Conservation (phyloP, 2,888 invertebrate species). For the Eupithecia insigniata region DNA sequence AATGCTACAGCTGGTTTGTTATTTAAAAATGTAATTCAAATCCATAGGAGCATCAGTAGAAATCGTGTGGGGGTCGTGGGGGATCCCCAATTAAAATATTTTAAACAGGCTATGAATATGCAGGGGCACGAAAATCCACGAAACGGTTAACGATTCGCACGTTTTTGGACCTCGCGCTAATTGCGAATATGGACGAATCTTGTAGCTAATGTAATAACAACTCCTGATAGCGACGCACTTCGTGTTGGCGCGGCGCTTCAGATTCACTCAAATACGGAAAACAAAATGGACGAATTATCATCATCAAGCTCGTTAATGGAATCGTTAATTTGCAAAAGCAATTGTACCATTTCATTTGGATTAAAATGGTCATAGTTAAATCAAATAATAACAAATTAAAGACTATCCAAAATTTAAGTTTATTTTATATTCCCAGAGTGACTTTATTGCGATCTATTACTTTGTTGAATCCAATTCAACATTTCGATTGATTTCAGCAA, state of each 20-base stretch:
- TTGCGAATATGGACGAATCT: conserved; percentile 83
- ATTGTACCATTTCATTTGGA: neutral
- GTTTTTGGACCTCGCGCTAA: conserved; percentile 83
- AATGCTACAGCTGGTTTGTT: neutral
- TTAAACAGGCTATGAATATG: conserved; percentile 84
- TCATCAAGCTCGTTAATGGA: neutral
- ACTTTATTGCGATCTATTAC: neutral
- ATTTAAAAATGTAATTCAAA: conserved; percentile 57
- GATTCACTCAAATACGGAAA: conserved; percentile 46
- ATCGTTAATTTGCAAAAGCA: conserved; percentile 1
- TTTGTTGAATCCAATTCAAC: neutral
- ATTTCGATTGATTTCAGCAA: neutral
- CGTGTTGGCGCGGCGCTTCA: conserved; percentile 64
- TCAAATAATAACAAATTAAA: conserved; percentile 8
- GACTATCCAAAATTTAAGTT: neutral
- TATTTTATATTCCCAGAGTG: neutral
- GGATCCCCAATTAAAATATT: conserved; percentile 81
- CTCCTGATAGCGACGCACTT: conserved; percentile 71
- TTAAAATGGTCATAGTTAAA: neutral
- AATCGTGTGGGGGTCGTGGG: conserved; percentile 61
- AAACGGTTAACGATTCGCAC: conserved; percentile 82
- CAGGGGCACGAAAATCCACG: conserved; percentile 79
- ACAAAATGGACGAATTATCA: neutral
- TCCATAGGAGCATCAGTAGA: conserved; percentile 75
- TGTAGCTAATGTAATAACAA: conserved; percentile 82